Evolutionary conservation across 2,797 vertebrate species (phyloP).

Genomic region (Sus cebifrons): DNA sequence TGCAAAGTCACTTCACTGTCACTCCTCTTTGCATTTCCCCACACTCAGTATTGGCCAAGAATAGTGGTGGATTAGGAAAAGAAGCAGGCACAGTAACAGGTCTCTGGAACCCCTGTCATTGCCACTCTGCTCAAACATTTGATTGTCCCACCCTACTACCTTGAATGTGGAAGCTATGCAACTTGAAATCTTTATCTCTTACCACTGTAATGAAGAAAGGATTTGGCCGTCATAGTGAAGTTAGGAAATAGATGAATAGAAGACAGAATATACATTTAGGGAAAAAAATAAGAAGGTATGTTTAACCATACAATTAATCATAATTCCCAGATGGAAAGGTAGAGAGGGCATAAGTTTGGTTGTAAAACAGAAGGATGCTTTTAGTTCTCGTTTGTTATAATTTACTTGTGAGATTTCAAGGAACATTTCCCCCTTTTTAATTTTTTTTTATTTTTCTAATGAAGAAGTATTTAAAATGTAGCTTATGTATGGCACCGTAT

Average conservation of each 20-base stretch:
- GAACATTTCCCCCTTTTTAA: neutral
- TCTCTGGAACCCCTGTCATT: neutral
- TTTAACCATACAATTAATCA: neutral
- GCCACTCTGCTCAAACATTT: rapidly evolving
- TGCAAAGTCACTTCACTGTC: neutral
- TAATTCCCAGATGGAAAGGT: neutral
- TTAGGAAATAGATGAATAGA: neutral
- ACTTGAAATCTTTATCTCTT: neutral
- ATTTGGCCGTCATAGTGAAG: neutral
- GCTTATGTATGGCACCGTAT: neutral
- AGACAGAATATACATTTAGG: neutral
- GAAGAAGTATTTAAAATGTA: neutral
- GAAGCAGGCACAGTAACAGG: neutral
- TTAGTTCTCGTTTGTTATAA: neutral
- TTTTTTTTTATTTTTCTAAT: conserved; percentile 14
- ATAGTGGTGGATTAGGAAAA: neutral
- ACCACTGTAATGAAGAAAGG: neutral
- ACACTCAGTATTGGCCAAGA: neutral
- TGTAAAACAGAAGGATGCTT: neutral
- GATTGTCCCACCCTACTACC: no score
- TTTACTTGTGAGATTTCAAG: neutral
- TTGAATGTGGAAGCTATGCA: neutral
- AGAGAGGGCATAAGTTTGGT: neutral
- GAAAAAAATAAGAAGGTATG: neutral
- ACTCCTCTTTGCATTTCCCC: neutral